These are phyloP conservation scores for Pampus argenteus DNA, from an alignment of 2,797 vertebrate species.

Conservation along the genomic window DNA sequence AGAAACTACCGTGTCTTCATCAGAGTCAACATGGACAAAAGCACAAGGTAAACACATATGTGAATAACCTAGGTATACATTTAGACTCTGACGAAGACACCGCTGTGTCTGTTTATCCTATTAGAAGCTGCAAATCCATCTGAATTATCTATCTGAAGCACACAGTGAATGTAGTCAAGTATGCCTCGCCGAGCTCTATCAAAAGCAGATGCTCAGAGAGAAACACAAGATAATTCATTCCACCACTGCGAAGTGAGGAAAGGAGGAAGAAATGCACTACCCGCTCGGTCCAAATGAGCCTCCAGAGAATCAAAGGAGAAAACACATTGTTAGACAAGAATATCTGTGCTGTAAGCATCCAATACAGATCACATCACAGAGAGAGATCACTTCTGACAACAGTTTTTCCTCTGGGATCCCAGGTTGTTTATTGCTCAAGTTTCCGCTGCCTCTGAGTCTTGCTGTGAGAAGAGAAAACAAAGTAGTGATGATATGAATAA, in stretches of 20 bases:
- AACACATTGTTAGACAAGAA: conserved; percentile 32
- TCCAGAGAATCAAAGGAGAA: conserved; percentile 44
- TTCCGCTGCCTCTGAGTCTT: background rate
- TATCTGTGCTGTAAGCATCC: conserved; percentile 21
- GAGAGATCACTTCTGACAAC: background rate
- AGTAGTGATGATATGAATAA: conserved; percentile 19
- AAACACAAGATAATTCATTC: conserved; percentile 20
- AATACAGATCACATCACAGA: conserved; percentile 37
- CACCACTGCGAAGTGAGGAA: conserved; percentile 1
- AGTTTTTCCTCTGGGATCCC: conserved; percentile 10
- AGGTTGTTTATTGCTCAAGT: background rate
- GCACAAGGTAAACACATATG: background rate
- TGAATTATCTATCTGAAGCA: background rate
- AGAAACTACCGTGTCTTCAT: background rate
- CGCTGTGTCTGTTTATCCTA: too few relatives aligned
- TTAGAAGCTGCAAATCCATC: background rate
- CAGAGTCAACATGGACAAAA: background rate
- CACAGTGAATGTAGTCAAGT: background rate
- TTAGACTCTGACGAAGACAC: too few relatives aligned
- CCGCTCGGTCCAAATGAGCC: conserved; percentile 46
- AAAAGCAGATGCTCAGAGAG: conserved; percentile 28
- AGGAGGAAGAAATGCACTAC: conserved; percentile 13
- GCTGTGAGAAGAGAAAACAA: background rate
- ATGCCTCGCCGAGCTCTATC: conserved; percentile 4
- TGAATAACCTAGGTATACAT: background rate